These are phyloP conservation scores for Miniopterus natalensis DNA, from an alignment of 2,113 vertebrate genomes.

Conservation along the genomic window DNA sequence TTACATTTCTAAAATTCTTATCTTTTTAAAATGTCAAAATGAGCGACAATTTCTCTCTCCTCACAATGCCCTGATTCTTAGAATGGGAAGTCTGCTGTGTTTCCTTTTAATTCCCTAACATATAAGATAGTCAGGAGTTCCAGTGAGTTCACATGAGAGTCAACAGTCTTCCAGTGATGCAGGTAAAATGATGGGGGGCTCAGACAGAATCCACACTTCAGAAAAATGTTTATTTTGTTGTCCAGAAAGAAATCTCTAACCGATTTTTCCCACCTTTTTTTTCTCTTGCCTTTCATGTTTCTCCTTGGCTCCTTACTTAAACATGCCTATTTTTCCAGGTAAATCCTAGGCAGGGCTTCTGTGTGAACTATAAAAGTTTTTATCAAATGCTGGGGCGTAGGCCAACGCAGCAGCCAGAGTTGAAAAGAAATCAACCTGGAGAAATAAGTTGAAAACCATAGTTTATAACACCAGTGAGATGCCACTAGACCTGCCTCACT, in stretches of 20 bases:
- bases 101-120: neutral
- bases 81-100: neutral
- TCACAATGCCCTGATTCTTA: neutral
- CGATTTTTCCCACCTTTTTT: neutral
- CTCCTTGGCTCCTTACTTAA: neutral
- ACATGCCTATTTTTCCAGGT: neutral
- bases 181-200: neutral
- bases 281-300: neutral
- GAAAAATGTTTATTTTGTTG: neutral
- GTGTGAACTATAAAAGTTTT: neutral
- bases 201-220: neutral
- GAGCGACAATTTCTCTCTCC: neutral
- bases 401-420: neutral
- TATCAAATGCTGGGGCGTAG: neutral
- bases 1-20: neutral
- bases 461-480: neutral
- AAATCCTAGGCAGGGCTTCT: neutral
- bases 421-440: slow-evolving; percentile 51
- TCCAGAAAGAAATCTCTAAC: neutral
- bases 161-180: neutral
- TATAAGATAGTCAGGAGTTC: neutral
- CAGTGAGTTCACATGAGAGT: neutral
- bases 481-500: neutral
- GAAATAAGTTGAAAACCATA: neutral
- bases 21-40: neutral